A percentile compares a stretch with the other conserved stretches of the same genome.
phyloP scores from a whole-genome alignment of 2,888 invertebrate species.

The Oegoconia quadripuncta region DNA sequence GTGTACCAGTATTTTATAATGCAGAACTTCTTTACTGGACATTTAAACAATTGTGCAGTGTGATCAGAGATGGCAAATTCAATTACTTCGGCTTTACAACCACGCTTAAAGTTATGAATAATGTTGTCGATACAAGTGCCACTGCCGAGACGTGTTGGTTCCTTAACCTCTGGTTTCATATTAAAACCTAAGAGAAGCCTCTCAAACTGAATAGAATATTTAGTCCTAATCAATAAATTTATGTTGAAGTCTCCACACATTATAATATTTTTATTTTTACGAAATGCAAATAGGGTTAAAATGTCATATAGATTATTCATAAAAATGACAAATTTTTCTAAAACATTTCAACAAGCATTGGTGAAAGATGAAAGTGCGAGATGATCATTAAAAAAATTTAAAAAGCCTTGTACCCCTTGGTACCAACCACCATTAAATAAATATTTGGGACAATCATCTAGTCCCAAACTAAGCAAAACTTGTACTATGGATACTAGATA shows the following conservation, averaged over 20 bases:
- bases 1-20: neutral
- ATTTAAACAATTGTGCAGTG: slow-evolving; percentile 10
- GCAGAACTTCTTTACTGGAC: slow-evolving; percentile 4
- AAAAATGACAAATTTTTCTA: neutral
- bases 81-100: slow-evolving; percentile 1
- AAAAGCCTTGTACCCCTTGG: too few relatives aligned
- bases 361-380: too few relatives aligned
- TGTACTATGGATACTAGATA: too few relatives aligned
- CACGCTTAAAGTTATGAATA: slow-evolving; percentile 1
- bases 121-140: slow-evolving; percentile 12
- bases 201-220: neutral
- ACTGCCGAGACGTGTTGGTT: slow-evolving; percentile 1
- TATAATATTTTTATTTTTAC: slow-evolving; percentile 2
- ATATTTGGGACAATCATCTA: too few relatives aligned
- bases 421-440: too few relatives aligned
- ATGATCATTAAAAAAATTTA: too few relatives aligned
- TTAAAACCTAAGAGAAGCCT: slow-evolving; percentile 5
- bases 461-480: too few relatives aligned
- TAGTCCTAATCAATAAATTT: slow-evolving; percentile 3
- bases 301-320: neutral
- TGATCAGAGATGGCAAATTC: slow-evolving; percentile 14
- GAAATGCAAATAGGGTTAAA: neutral
- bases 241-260: slow-evolving; percentile 14
- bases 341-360: too few relatives aligned
- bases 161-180: slow-evolving; percentile 4